Evolutionary conservation across 2,888 invertebrate genomes (phyloP), one percentile per base, ranked within the genome.

Genomic region (Pyrgus malvae): DNA sequence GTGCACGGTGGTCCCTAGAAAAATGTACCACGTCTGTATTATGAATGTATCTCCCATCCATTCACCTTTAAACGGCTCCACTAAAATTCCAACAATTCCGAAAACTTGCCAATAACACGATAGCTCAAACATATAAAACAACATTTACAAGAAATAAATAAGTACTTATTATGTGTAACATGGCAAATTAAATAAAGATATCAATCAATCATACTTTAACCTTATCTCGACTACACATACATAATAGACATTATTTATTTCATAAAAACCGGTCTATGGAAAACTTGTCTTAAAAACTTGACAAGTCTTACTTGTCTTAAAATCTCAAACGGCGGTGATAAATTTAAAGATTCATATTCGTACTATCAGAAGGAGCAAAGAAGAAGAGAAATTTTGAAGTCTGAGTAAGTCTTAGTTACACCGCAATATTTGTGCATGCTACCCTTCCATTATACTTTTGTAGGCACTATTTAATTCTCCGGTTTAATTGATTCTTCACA

Each of bases 1-100:
- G 48, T 59, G 58, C 65, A 66, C 59, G 81, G 83, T 83, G 82
- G 83, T 80, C 81, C 60, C 63, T 21, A 57, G 55, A 70, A 70
- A 67, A 64, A 65, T 67, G 65, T 64, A 64, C 68, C 31, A 37
- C 25, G 11, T 49, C 29, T 45, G 41, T 44, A 27, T 51, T 60
- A 29, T 29, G 3, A 3, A 21, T 21, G 3, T 6, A 21, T 8
- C 29, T 8, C 14, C 16, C 6, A 31, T 31, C n/a, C 65, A 65
- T 68, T 70, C 66, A 71, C 46, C 58, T 57, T 59, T 56, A 60
- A 45, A 59, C 57, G 59, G 57, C 55, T 56, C 31, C 6, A 31
- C 31, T 7, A 8, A 27, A 27, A 9, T 1, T 27, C 27, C 8
- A 27, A 33, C 7, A 33, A 33, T 54, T 35, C 41, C 49, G 48